Base-by-base conservation (phyloP, 1,140 invertebrate genomes). In the Chlorops oryzae region DNA sequence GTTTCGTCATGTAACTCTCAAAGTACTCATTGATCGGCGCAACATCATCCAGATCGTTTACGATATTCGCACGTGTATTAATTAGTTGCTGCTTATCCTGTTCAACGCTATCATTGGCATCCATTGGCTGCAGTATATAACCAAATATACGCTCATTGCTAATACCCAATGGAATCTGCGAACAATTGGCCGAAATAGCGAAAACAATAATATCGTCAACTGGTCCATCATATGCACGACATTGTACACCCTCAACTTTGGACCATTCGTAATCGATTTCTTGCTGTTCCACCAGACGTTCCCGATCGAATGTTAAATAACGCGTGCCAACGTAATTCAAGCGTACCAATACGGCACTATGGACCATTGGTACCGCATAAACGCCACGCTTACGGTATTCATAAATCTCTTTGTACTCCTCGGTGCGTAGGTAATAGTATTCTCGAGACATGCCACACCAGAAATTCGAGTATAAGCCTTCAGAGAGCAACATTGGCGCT, bases 171-270 rank as follows among this genome's bases (percentile, higher is more conserved):
- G 80, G 69, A 42, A 94, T 74, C 52, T 75, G 82, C 60, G 81
- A 79, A 57, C 74, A 76, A 63, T 84, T 87, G 10, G 95, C 93
- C 50, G 85, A 87, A 7, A 88, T 62, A 5, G 93, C 92, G 79
- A 99, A 98, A 10, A 86, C 81, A 59, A 98, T 96, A 32, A 98
- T 94, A 72, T 98, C 95, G 77, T 98, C 92, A 6, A 80, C 72
- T 0, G 93, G 92, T 28, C 90, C 88, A 43, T 81, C 74, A 50
- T 87, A 88, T 0, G 57, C 25, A 2, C 47, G 55, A 23, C 50
- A 50, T 3, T 57, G 43, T 1, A 24, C 10, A 5, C 37, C 40
- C 41, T 49, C 47, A 22, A n/a, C 21, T 10, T 22, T 17, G 17
- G 40, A 13, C 32, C 49, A 46, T 10, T 51, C 44, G 21, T 34